These are phyloP conservation scores for Gulo gulo DNA, from an alignment of 2,113 vertebrate genomes.

Conservation along the genomic window DNA sequence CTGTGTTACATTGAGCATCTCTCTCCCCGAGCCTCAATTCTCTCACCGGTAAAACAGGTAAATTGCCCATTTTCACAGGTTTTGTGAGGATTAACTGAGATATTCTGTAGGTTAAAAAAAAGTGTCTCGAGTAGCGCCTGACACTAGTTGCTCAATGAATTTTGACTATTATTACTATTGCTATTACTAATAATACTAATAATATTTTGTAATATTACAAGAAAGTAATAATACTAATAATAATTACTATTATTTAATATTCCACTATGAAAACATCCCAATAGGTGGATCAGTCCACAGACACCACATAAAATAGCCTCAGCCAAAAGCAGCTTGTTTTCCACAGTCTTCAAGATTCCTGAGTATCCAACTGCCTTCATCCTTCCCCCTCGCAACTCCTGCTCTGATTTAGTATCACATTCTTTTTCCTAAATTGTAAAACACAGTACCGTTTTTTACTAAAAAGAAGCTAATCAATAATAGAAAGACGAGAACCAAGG, in stretches of 20 bases:
- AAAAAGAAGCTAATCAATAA: not conserved
- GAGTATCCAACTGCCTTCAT: slow-evolving; percentile 59
- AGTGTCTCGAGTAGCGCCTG: not conserved
- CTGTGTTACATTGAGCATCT: not conserved
- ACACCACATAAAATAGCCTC: not conserved
- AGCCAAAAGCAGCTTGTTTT: slow-evolving; percentile 44
- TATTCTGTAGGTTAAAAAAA: not conserved
- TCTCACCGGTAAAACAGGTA: not conserved
- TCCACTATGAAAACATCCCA: not conserved
- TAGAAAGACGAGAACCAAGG: not conserved
- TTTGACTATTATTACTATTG: not conserved
- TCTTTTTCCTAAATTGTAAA: slow-evolving; percentile 38
- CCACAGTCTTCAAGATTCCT: slow-evolving; percentile 27
- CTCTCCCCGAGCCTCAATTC: not conserved
- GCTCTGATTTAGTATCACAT: slow-evolving; percentile 55
- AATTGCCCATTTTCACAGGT: not conserved
- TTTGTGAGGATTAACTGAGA: not conserved
- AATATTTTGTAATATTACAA: too few relatives aligned
- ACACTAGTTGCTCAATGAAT: not conserved
- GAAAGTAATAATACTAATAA: too few relatives aligned
- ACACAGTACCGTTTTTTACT: slow-evolving; percentile 47
- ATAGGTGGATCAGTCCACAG: not conserved
- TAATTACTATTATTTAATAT: not conserved
- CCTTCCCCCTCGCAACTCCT: not conserved
- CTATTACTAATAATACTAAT: too few relatives aligned